Evolutionary conservation across 2,888 invertebrate genomes (phyloP), one percentile per base, ranked within the genome.

Genomic region (Lithosia quadra): DNA sequence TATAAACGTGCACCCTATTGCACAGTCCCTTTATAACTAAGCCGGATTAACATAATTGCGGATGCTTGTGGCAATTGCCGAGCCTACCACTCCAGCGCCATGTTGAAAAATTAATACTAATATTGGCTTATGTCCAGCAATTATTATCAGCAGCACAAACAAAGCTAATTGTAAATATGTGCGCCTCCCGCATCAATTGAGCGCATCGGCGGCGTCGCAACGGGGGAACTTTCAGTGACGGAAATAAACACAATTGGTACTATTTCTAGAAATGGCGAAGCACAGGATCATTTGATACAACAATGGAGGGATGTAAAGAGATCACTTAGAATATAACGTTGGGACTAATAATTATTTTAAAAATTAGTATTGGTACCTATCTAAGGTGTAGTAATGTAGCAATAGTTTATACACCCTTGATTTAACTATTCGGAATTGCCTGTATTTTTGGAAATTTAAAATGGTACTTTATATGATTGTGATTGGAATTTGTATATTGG

Each of bases 171-270:
- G 93, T 92, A 91, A 89, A 90, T 87, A 87, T 88, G 85, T 81
- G 87, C 87, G 91, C 86, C 93, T 93, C 94, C 94, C 94, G 94
- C 93, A 89, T 92, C 91, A 93, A 94, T 94, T 93, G 90, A 83
- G 92, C 90, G 87, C 89, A 86, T 82, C 85, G 84, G 43, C 65
- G 63, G 57, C 72, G 79, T 78, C 92, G 85, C 92, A 89, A 91
- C 91, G 91, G 93, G 95, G 89, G 94, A 93, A 88, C 92, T 88
- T 91, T 90, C 85, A 86, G 86, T 80, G 93, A 93, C 94, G 85
- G 90, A 94, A 93, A 94, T 94, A 95, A 89, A 90, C 89, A 86
- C 88, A 89, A 90, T 88, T 87, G 85, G 84, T 72, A 87, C 88
- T 93, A 93, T 92, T 93, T 91, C 85, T 89, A 91, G 92, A 89